A percentile compares a stretch with the other conserved stretches of the same genome.
These are phyloP conservation scores for Ahaetulla prasina DNA, from an alignment of 2,113 vertebrate species.

Conservation along the genomic window DNA sequence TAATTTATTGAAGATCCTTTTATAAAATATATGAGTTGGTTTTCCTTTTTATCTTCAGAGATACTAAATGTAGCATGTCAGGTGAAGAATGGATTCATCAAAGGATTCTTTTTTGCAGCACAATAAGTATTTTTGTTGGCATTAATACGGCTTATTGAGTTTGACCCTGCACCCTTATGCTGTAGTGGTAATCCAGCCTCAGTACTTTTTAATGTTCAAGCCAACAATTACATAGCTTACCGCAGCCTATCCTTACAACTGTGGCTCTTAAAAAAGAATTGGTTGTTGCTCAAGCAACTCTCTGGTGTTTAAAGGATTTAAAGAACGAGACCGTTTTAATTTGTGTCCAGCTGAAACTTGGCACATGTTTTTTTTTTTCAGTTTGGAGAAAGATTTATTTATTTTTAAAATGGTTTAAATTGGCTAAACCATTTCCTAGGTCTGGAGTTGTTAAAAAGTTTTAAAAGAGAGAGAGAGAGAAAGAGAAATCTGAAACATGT, in stretches of 20 bases:
- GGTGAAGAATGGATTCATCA: slow-evolving; percentile 15
- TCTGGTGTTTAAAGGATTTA: slow-evolving; percentile 31
- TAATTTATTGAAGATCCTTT: slow-evolving; percentile 1
- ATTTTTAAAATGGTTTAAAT: slow-evolving; percentile 44
- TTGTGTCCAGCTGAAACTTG: slow-evolving; percentile 27
- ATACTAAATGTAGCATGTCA: slow-evolving; percentile 13
- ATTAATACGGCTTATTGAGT: slow-evolving; percentile 19
- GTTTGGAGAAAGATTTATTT: slow-evolving; percentile 33
- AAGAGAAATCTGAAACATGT: slow-evolving; percentile 6
- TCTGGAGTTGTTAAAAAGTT: background rate
- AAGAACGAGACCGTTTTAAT: slow-evolving; percentile 9
- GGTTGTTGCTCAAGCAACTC: background rate
- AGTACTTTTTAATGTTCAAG: slow-evolving; percentile 26
- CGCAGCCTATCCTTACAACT: background rate
- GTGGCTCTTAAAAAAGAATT: background rate
- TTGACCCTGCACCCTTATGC: slow-evolving; percentile 30
- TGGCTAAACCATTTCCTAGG: slow-evolving; percentile 27
- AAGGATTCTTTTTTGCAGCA: slow-evolving; percentile 22
- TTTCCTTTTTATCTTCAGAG: slow-evolving; percentile 4
- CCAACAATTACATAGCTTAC: slow-evolving; percentile 16
- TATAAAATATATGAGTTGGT: background rate
- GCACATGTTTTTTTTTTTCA: background rate
- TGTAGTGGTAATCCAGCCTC: slow-evolving; percentile 20
- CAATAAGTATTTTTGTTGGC: slow-evolving; percentile 35
- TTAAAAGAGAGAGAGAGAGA: background rate